Conservation (phyloP, 2,888 invertebrate genomes). For the Junonia oenone region DNA sequence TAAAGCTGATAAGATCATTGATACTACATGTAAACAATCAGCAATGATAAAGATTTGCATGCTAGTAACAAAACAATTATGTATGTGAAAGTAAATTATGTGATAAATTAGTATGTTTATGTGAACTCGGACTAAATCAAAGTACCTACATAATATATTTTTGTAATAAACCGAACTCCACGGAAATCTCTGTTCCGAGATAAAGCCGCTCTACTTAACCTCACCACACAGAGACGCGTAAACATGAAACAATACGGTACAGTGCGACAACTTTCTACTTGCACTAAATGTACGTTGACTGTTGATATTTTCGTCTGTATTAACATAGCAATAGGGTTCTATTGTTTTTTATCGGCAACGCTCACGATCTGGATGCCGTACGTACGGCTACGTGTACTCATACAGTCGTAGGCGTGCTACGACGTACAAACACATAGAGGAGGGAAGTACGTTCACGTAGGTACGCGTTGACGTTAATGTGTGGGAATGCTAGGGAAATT, state of each 20-base stretch:
- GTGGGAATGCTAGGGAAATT: slow-evolving; percentile 74
- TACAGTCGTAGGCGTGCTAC: slow-evolving; percentile 38
- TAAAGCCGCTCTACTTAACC: slow-evolving; percentile 80
- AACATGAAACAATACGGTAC: slow-evolving; percentile 79
- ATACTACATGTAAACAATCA: background rate
- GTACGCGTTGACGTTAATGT: slow-evolving; percentile 54
- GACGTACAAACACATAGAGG: slow-evolving; percentile 31
- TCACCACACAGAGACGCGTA: slow-evolving; percentile 75
- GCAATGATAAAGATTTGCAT: background rate
- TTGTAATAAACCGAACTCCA: slow-evolving; percentile 63
- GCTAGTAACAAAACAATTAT: background rate
- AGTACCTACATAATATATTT: slow-evolving; percentile 23
- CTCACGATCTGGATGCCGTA: slow-evolving; percentile 29
- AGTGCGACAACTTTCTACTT: slow-evolving; percentile 62
- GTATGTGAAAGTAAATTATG: background rate
- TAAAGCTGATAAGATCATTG: background rate
- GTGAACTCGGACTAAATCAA: slow-evolving; percentile 1
- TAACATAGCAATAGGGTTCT: slow-evolving; percentile 34
- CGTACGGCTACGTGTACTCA: slow-evolving; percentile 55
- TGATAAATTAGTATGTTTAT: slow-evolving; percentile 1
- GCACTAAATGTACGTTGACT: too few relatives aligned
- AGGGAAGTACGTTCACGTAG: slow-evolving; percentile 45
- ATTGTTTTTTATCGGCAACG: slow-evolving; percentile 26
- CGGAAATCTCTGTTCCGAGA: slow-evolving; percentile 71
- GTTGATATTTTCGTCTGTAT: slow-evolving; percentile 40